Percentiles rank a stretch among this genome's conserved stretches.
Conservation (phyloP, 92 coral and sea anemone genomes). For the Zoanthus sociatus region DNA sequence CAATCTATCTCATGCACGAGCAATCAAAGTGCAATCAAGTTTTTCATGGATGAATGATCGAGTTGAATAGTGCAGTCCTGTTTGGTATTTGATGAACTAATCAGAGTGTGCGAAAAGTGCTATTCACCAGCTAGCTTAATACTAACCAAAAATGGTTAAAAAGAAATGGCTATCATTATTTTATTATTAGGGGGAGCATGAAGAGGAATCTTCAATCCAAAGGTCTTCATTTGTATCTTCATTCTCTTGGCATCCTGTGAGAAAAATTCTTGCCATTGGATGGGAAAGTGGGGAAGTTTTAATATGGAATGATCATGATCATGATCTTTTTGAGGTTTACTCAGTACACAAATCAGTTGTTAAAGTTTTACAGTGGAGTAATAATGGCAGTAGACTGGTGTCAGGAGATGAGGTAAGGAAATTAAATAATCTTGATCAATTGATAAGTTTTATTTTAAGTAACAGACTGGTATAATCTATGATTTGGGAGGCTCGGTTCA, state of each 20-base stretch:
- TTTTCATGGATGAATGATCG: too few relatives aligned
- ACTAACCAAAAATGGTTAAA: not conserved
- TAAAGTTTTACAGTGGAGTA: conserved; percentile 79
- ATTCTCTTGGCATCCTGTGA: conserved; percentile 94
- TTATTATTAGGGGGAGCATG: conserved; percentile 83
- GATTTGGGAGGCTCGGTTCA: too few relatives aligned
- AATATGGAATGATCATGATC: conserved; percentile 98
- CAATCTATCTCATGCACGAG: too few relatives aligned
- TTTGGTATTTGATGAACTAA: too few relatives aligned
- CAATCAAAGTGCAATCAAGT: too few relatives aligned
- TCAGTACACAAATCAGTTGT: conserved; percentile 80
- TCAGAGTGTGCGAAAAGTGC: too few relatives aligned
- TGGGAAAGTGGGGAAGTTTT: conserved; percentile 96
- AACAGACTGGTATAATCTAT: too few relatives aligned
- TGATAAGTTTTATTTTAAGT: too few relatives aligned
- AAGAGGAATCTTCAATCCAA: conserved; percentile 95
- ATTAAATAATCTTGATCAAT: too few relatives aligned
- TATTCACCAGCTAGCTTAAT: too few relatives aligned
- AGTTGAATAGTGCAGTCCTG: too few relatives aligned
- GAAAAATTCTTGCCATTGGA: conserved; percentile 93
- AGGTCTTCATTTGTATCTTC: conserved; percentile 86
- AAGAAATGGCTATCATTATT: not conserved
- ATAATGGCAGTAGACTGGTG: conserved; percentile 83
- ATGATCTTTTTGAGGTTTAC: conserved; percentile 83
- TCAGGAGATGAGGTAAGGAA: conserved; percentile 84